Evolutionary conservation across 2,113 vertebrate genomes (phyloP).

Genomic region (Marmota flaviventris): DNA sequence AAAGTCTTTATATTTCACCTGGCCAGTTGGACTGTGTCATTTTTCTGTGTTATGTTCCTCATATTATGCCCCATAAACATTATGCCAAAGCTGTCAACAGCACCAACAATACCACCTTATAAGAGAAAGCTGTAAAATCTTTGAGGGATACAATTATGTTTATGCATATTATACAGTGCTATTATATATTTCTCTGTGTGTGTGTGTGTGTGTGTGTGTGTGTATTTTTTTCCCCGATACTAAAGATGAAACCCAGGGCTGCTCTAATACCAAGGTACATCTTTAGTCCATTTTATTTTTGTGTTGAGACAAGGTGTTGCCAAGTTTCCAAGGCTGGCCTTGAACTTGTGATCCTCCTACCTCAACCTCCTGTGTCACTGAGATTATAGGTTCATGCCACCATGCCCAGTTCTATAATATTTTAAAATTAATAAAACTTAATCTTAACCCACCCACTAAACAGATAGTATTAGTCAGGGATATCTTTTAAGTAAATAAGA

Average conservation of each 20-base stretch:
- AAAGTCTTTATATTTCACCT: constrained; percentile 42
- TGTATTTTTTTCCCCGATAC: too few relatives aligned
- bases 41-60: constrained; percentile 4
- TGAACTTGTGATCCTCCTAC: too few relatives aligned
- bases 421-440: constrained; percentile 9
- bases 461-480: neutral
- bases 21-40: neutral
- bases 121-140: neutral
- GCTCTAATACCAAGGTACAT: too few relatives aligned
- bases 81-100: neutral
- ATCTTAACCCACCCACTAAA: neutral
- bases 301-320: too few relatives aligned
- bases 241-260: too few relatives aligned
- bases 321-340: too few relatives aligned
- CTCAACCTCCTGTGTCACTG: too few relatives aligned
- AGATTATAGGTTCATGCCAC: too few relatives aligned
- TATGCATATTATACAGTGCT: neutral
- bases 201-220: too few relatives aligned
- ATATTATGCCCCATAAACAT: neutral
- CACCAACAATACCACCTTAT: neutral
- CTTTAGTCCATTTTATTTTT: too few relatives aligned
- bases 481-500: neutral
- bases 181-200: too few relatives aligned
- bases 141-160: neutral
- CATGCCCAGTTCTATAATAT: neutral